Evolutionary conservation across 2,113 vertebrate genomes (phyloP).

Genomic region (Labrus mixtus): DNA sequence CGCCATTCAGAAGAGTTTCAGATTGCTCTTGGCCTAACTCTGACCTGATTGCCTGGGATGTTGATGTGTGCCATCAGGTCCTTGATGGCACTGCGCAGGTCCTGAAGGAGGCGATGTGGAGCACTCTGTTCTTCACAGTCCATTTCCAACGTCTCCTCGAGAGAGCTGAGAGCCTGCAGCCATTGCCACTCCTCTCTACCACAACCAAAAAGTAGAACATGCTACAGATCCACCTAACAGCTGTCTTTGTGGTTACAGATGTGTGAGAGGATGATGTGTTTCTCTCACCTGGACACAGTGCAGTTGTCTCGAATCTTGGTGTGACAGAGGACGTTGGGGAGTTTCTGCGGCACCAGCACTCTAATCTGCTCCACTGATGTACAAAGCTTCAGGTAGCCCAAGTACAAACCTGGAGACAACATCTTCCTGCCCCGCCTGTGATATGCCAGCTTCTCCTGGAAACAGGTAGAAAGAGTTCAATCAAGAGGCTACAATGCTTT

Average conservation of each 20-base stretch:
- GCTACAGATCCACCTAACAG: background rate
- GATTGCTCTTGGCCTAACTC: background rate
- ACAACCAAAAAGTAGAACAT: constrained; percentile 1
- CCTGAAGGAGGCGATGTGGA: constrained; percentile 86
- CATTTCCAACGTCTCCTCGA: constrained; percentile 81
- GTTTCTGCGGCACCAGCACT: constrained; percentile 89
- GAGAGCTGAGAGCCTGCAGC: constrained; percentile 85
- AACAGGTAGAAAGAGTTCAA: constrained; percentile 19
- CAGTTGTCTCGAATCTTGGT: constrained; percentile 91
- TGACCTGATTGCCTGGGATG: constrained; percentile 88
- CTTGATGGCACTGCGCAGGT: constrained; percentile 86
- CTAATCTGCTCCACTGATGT: constrained; percentile 94
- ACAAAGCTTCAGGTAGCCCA: constrained; percentile 93
- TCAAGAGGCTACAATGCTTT: too few relatives aligned
- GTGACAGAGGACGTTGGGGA: constrained; percentile 92
- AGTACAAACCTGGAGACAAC: constrained; percentile 88
- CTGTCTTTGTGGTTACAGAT: background rate
- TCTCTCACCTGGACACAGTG: constrained; percentile 88
- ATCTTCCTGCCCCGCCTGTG: constrained; percentile 88
- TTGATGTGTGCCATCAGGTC: constrained; percentile 89
- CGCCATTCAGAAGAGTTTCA: background rate
- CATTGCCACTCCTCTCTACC: constrained; percentile 93
- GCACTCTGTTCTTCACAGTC: constrained; percentile 82
- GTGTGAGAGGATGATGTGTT: background rate
- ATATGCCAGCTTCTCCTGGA: constrained; percentile 91